A percentile compares a stretch with the other conserved stretches of the same genome.
These are phyloP conservation scores for Drosophila orena DNA, from an alignment of 1,140 invertebrate species.

Conservation along the genomic window DNA sequence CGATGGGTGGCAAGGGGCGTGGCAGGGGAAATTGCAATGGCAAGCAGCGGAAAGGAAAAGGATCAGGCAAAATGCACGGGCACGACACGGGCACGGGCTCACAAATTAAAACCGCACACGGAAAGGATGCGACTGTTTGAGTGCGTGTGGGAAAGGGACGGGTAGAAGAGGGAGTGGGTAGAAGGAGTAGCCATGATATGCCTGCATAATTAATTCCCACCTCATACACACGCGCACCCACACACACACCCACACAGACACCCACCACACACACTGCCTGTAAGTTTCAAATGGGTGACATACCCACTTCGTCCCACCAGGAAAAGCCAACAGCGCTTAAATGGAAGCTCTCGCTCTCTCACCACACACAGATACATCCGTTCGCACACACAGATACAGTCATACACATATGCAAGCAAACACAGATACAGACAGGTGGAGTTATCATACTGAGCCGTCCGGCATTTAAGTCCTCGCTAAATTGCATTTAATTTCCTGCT, in stretches of 20 bases:
- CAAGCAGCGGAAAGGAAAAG: slow-evolving; percentile 53
- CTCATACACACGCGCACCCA: slow-evolving; percentile 26
- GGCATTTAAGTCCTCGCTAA: slow-evolving; percentile 48
- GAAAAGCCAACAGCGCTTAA: slow-evolving; percentile 68
- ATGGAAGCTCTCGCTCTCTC: slow-evolving; percentile 47
- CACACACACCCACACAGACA: background rate
- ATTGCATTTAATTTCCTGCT: slow-evolving; percentile 78
- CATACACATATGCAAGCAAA: slow-evolving; percentile 9
- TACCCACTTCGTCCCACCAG: slow-evolving; percentile 30
- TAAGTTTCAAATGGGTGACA: slow-evolving; percentile 52
- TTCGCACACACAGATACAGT: slow-evolving; percentile 1
- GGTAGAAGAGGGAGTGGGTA: background rate
- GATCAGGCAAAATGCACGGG: slow-evolving; percentile 56
- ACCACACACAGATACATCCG: slow-evolving; percentile 5
- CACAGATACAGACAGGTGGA: slow-evolving; percentile 34
- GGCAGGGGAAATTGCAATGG: slow-evolving; percentile 30
- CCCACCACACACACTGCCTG: too few relatives aligned
- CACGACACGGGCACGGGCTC: slow-evolving; percentile 19
- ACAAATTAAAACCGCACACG: slow-evolving; percentile 78
- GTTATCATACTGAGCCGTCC: slow-evolving; percentile 54
- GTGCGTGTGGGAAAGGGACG: slow-evolving; percentile 3
- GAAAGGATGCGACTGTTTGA: slow-evolving; percentile 29
- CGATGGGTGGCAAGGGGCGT: slow-evolving; percentile 20
- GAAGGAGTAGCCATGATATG: slow-evolving; percentile 75
- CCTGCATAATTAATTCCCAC: slow-evolving; percentile 79